Evolutionary conservation across 2,797 vertebrate genomes (phyloP), one percentile per base, ranked within the genome.

Genomic region (Nyctalus aviator): DNA sequence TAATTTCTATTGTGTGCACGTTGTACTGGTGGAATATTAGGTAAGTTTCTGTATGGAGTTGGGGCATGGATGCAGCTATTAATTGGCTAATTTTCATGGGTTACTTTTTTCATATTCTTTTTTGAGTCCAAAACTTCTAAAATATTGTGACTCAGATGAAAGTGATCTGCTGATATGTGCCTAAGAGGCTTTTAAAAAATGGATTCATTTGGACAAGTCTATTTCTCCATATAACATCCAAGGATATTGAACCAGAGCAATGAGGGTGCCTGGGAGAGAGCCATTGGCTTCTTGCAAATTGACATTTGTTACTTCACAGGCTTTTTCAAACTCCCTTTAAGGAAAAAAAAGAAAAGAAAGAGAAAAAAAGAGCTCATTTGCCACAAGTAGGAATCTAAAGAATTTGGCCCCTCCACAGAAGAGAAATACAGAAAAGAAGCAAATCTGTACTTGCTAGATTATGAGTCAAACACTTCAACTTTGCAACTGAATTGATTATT

Each of bases 351-450:
- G 10, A 23, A 55, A 21, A 30, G n/a, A 57, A 50, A 71, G 41
- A 82, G 1, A 55, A 23, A 35, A 37, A 66, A 59, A 76, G 35
- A 82, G 2, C 7, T 92, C 35, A 68, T 84, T 89, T 71, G 41
- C 32, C 32, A 77, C 35, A 95, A 77, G 32, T 30, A 93, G 76
- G 66, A 87, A 91, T 82, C 53, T 86, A 84, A 90, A 89, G 72
- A 84, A 68, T 77, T 62, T 72, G 76, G 23, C 92, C 94, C 62
- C 76, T 88, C 62, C 30, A 81, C 88, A 81, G n/a, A 15, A 59
- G 32, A 68, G 37, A 92, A 83, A 85, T 46, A 81, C 8, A 35
- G 79, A 55, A 73, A 82, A 82, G 35, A 82, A 82, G n/a, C 62
- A 90, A 73, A 76, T 37, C 62, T 32, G 8, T 87, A 41, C 8